Conservation (phyloP, 1,140 invertebrate species). For the Pristionchus pacificus region DNA sequence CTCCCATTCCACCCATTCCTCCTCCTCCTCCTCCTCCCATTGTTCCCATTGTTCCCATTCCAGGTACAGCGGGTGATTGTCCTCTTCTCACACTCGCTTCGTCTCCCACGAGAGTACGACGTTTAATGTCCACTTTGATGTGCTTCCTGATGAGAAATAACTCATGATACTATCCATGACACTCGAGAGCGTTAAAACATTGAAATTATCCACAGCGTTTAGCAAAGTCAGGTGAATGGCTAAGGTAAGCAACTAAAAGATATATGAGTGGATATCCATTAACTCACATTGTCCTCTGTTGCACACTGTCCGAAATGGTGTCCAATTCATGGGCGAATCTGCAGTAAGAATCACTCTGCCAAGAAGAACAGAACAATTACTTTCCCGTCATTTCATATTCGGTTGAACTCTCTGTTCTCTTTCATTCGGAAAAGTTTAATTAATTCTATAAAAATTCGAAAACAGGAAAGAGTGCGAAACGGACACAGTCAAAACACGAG, state of each 20-base stretch:
- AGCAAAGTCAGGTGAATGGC: background rate
- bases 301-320: slow-evolving; percentile 38
- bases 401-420: too few relatives aligned
- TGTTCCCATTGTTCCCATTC: background rate
- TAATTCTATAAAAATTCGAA: too few relatives aligned
- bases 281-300: slow-evolving; percentile 37
- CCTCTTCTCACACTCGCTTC: slow-evolving; percentile 4
- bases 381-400: too few relatives aligned
- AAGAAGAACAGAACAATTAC: too few relatives aligned
- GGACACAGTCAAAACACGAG: too few relatives aligned
- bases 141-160: slow-evolving; percentile 34
- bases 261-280: slow-evolving; percentile 2
- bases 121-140: slow-evolving; percentile 41
- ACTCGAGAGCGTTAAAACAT: background rate
- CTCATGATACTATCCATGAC: too few relatives aligned
- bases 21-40: background rate
- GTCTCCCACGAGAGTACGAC: slow-evolving; percentile 23
- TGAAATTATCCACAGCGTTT: background rate
- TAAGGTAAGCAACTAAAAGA: background rate
- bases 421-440: too few relatives aligned
- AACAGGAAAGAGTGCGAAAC: too few relatives aligned
- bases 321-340: slow-evolving; percentile 45
- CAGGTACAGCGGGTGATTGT: background rate
- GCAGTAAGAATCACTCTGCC: too few relatives aligned
- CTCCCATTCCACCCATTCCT: background rate